Evolutionary conservation across 1,140 invertebrate genomes (phyloP).

Genomic region (Aphelinus certus): DNA sequence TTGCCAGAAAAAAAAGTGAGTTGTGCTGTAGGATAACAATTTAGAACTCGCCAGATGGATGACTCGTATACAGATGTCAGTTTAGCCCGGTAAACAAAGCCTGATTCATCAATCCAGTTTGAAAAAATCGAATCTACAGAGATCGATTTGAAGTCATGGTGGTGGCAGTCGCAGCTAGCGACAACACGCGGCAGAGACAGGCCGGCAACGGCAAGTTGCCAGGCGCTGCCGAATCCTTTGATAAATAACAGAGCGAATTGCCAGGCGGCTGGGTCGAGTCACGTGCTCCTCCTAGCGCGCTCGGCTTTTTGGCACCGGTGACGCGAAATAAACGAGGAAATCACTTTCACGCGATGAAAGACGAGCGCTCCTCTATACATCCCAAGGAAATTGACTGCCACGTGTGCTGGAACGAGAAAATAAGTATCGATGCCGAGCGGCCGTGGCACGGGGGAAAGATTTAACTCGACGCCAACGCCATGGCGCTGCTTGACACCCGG

Average conservation of each 20-base stretch:
- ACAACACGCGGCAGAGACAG: too few species aligned
- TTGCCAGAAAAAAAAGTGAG: too few species aligned
- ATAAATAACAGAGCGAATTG: conserved; percentile 52
- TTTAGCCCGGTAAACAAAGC: too few species aligned
- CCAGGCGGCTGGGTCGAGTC: background rate
- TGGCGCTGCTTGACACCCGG: too few species aligned
- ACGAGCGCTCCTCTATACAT: conserved; percentile 11
- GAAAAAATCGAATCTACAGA: too few species aligned
- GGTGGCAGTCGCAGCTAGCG: too few species aligned
- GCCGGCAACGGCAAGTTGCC: conserved; percentile 46
- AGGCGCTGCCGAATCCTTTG: conserved; percentile 25
- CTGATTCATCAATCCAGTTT: too few species aligned
- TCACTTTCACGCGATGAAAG: conserved; percentile 46
- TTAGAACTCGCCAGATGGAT: too few species aligned
- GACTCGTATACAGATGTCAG: too few species aligned
- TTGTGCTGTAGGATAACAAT: too few species aligned
- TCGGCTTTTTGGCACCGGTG: conserved; percentile 46
- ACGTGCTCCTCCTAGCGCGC: too few species aligned
- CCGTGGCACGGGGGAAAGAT: background rate
- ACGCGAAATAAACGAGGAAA: conserved; percentile 49
- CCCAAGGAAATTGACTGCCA: conserved; percentile 11
- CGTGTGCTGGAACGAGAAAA: conserved; percentile 32
- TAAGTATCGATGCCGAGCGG: conserved; percentile 8
- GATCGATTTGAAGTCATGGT: too few species aligned
- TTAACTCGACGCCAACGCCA: background rate